Evolutionary conservation across 2,113 vertebrate genomes (phyloP).

Genomic region (Helogale parvula): DNA sequence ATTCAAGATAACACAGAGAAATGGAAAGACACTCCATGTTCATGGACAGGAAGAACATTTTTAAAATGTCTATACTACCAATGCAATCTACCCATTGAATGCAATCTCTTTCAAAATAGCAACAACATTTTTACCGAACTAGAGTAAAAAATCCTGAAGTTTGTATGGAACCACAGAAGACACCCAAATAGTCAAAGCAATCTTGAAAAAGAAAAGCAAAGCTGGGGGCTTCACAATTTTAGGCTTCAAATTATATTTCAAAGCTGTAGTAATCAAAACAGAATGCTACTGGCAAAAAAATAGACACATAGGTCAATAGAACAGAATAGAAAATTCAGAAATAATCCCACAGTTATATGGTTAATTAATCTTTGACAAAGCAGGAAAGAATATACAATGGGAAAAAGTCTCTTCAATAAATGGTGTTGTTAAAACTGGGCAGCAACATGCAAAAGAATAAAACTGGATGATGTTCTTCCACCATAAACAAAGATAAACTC

Average conservation of each 20-base stretch:
- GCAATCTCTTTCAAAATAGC: background rate
- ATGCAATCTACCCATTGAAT: background rate
- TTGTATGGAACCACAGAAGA: background rate
- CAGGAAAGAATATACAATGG: too few relatives aligned
- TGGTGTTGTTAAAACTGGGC: background rate
- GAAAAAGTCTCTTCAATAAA: too few relatives aligned
- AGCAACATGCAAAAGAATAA: background rate
- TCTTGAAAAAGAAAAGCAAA: too few relatives aligned
- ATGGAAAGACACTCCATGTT: background rate
- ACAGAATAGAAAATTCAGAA: too few relatives aligned
- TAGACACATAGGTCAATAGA: too few relatives aligned
- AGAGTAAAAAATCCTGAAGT: background rate
- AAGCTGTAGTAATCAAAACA: too few relatives aligned
- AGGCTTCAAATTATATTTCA: too few relatives aligned
- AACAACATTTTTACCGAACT: background rate
- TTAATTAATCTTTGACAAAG: too few relatives aligned
- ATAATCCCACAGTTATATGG: too few relatives aligned
- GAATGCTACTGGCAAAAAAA: too few relatives aligned
- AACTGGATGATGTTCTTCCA: background rate
- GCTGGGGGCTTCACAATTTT: too few relatives aligned
- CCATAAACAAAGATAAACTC: background rate
- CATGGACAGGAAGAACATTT: background rate
- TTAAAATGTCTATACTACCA: background rate
- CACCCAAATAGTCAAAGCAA: too few relatives aligned
- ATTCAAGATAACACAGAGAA: background rate